Percentiles rank a stretch among this genome's conserved stretches.
Conservation (phyloP, 2,888 invertebrate genomes). For the Oscheius sp. region DNA sequence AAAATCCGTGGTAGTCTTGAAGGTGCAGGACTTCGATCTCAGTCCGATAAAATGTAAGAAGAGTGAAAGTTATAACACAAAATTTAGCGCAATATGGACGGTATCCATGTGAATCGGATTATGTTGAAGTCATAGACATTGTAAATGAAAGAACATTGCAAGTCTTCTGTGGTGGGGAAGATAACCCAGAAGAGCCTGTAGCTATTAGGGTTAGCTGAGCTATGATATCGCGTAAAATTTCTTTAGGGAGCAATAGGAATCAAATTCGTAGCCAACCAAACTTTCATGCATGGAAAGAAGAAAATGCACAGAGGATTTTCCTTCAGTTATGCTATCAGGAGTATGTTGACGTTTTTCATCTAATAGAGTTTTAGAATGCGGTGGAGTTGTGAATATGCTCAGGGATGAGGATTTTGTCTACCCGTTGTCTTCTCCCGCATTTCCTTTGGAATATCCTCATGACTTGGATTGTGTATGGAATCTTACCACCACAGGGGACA, state of each 20-base stretch:
- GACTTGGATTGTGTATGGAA: slow-evolving; percentile 70
- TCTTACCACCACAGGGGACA: slow-evolving; percentile 61
- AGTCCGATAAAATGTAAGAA: slow-evolving; percentile 41
- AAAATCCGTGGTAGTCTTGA: slow-evolving; percentile 48
- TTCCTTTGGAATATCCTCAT: slow-evolving; percentile 68
- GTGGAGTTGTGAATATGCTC: slow-evolving; percentile 59
- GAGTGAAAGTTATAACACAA: background rate
- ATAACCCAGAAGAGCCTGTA: slow-evolving; percentile 41
- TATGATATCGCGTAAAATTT: background rate
- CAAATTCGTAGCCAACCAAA: slow-evolving; percentile 54
- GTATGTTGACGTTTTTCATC: slow-evolving; percentile 36
- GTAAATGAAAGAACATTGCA: slow-evolving; percentile 41
- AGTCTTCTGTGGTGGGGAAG: slow-evolving; percentile 54
- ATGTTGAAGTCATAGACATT: slow-evolving; percentile 64
- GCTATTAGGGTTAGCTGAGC: slow-evolving; percentile 41
- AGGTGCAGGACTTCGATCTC: slow-evolving; percentile 57
- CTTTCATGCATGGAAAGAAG: slow-evolving; percentile 38
- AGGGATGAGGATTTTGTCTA: slow-evolving; percentile 40
- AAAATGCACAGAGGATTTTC: slow-evolving; percentile 65
- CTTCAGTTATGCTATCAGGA: slow-evolving; percentile 62
- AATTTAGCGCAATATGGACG: slow-evolving; percentile 40
- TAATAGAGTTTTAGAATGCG: slow-evolving; percentile 56
- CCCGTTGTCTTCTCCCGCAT: slow-evolving; percentile 60
- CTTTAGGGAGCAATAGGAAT: slow-evolving; percentile 64
- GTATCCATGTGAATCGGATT: slow-evolving; percentile 61